These are phyloP conservation scores for Pimpla rufipes DNA, from an alignment of 2,888 invertebrate genomes.

Conservation along the genomic window DNA sequence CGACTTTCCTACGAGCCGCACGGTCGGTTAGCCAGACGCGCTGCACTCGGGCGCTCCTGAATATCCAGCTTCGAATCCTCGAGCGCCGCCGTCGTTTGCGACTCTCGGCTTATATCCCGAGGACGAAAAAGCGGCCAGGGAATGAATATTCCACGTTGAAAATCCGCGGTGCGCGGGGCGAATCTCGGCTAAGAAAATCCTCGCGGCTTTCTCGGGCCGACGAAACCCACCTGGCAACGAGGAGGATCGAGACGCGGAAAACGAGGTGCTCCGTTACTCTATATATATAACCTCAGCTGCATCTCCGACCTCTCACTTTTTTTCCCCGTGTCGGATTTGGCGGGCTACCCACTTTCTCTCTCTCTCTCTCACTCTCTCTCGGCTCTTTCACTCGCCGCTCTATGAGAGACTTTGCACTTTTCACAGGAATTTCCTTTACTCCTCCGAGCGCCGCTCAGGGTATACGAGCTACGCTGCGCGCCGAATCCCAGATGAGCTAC, in stretches of 20 bases:
- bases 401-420: conserved; percentile 58
- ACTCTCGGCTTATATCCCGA: conserved; percentile 67
- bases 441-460: conserved; percentile 10
- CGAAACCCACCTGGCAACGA: conserved; percentile 28
- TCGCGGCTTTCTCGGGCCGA: conserved; percentile 52
- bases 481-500: conserved; percentile 47
- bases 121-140: conserved; percentile 77
- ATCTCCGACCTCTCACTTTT: conserved; percentile 43
- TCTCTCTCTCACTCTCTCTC: conserved; percentile 3
- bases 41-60: background rate
- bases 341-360: conserved; percentile 27
- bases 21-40: conserved; percentile 26
- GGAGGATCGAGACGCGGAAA: conserved; percentile 61
- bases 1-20: conserved; percentile 26
- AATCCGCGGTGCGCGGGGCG: conserved; percentile 73
- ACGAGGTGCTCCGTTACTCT: conserved; percentile 57
- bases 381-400: conserved; percentile 19
- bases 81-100: conserved; percentile 33
- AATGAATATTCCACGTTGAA: conserved; percentile 83
- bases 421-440: conserved; percentile 41
- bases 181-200: conserved; percentile 79
- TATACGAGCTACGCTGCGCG: conserved; percentile 41
- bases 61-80: conserved; percentile 39
- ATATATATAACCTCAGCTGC: conserved; percentile 8
- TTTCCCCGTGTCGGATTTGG: conserved; percentile 59